Evolutionary conservation across 37 sponge, comb jelly and placozoan genomes (phyloP).

Genomic region (Ephydatia muelleri): DNA sequence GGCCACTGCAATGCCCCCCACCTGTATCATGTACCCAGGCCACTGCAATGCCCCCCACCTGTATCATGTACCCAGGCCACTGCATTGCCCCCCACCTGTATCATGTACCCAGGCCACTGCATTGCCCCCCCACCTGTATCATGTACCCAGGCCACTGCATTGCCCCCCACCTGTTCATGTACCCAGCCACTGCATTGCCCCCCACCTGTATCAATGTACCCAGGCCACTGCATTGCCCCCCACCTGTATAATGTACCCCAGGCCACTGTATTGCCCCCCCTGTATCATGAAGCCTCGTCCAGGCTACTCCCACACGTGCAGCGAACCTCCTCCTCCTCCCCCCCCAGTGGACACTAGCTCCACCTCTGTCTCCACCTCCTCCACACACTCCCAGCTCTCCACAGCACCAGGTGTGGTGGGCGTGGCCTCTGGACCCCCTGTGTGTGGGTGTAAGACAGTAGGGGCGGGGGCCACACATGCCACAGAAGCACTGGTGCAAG

Average conservation of each 20-base stretch:
- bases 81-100: too few relatives aligned
- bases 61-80: too few relatives aligned
- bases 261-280: too few relatives aligned
- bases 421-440: neutral
- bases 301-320: conserved; percentile 65
- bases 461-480: neutral
- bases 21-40: neutral
- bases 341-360: neutral
- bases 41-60: too few relatives aligned
- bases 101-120: too few relatives aligned
- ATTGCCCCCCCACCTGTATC: too few relatives aligned
- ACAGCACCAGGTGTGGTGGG: neutral
- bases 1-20: conserved; percentile 1
- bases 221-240: too few relatives aligned
- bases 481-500: neutral
- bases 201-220: too few relatives aligned
- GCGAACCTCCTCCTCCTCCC: conserved; percentile 65
- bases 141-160: too few relatives aligned
- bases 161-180: neutral
- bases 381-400: conserved; percentile 5
- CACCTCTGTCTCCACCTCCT: conserved; percentile 7
- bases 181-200: neutral
- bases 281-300: conserved; percentile 94
- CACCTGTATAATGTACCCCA: too few relatives aligned
- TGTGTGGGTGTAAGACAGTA: too few relatives aligned